Evolutionary conservation across 1,140 invertebrate species (phyloP).

Genomic region (Reticulitermes speratus): DNA sequence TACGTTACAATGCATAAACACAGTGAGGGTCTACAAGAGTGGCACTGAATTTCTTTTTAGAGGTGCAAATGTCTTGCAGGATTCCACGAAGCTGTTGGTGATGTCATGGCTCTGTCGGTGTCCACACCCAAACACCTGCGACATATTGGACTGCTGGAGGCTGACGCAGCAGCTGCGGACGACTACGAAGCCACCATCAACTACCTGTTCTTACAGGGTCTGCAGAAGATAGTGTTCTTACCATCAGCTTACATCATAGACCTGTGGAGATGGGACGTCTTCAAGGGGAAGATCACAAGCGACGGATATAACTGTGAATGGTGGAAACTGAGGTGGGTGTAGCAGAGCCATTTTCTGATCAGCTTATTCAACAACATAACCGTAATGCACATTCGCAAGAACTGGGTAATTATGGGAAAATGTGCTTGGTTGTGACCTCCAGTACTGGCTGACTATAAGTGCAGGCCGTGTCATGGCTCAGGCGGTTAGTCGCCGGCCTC

Average conservation of each 20-base stretch:
- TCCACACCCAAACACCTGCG: constrained; percentile 77
- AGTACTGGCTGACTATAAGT: no score
- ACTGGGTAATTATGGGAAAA: no score
- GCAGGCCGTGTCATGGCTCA: no score
- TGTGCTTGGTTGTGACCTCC: no score
- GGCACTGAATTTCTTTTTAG: no score
- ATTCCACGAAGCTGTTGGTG: constrained; percentile 92
- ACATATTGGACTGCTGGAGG: constrained; percentile 65
- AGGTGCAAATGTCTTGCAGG: background rate
- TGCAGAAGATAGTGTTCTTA: constrained; percentile 85
- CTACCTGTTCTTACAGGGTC: constrained; percentile 71
- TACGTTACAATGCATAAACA: no score
- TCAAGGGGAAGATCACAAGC: constrained; percentile 66
- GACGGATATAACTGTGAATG: constrained; percentile 77
- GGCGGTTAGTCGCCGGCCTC: no score
- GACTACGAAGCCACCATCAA: constrained; percentile 75
- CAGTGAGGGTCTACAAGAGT: no score
- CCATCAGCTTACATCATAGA: constrained; percentile 87
- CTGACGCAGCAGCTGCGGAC: constrained; percentile 54
- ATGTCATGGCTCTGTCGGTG: constrained; percentile 81
- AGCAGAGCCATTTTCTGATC: no score
- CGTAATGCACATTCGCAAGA: no score
- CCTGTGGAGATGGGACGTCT: constrained; percentile 84
- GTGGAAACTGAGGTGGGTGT: constrained; percentile 46
- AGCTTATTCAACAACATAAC: no score